Percentiles rank a stretch among this genome's conserved stretches.
Evolutionary conservation across 2,888 invertebrate species (phyloP).

Genomic region (Heliconius hortense): DNA sequence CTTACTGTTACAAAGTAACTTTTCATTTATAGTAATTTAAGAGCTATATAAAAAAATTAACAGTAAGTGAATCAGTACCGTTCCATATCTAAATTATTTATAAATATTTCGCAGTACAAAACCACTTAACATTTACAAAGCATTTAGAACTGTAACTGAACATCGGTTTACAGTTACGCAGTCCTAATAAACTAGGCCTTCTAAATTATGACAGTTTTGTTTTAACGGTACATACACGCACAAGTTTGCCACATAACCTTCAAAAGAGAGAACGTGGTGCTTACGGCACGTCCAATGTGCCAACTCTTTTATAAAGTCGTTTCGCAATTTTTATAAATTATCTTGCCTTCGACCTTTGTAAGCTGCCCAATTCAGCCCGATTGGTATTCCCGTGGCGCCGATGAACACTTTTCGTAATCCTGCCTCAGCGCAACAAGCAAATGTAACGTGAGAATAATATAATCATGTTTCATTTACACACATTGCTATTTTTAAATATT

Average conservation of each 20-base stretch:
- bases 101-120: not conserved
- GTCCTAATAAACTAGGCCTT: constrained; percentile 60
- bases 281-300: constrained; percentile 77
- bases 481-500: not conserved
- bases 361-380: constrained; percentile 75
- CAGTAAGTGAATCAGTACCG: not conserved
- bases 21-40: not conserved
- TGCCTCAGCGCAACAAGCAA: constrained; percentile 55
- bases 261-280: constrained; percentile 78
- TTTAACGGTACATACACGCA: constrained; percentile 72
- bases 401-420: constrained; percentile 74
- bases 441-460: constrained; percentile 64
- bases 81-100: not conserved
- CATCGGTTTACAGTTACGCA: constrained; percentile 42
- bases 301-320: constrained; percentile 74
- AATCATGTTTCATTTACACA: not conserved
- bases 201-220: constrained; percentile 68
- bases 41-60: not conserved
- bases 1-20: not conserved
- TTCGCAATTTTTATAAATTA: constrained; percentile 79
- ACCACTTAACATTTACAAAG: constrained; percentile 6
- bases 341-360: constrained; percentile 79
- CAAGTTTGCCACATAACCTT: constrained; percentile 69
- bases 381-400: constrained; percentile 76
- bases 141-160: constrained; percentile 27